Evolutionary conservation across 2,797 vertebrate species (phyloP).

Genomic region (Hipposideros larvatus): DNA sequence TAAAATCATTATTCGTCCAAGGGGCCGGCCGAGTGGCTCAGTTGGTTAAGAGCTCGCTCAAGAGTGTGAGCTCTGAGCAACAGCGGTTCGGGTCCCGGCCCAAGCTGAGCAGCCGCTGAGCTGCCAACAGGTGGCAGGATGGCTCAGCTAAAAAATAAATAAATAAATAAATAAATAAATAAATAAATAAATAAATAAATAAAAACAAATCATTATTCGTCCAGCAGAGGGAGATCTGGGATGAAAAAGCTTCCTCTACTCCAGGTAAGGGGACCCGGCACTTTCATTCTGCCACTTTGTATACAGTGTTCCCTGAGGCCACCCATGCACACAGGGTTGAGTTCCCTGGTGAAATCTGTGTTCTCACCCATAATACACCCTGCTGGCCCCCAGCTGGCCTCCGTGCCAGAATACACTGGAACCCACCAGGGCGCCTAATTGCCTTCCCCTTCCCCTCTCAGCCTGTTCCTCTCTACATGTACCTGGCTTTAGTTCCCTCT

Average conservation of each 20-base stretch:
- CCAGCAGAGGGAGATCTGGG: neutral
- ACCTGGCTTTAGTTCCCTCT: neutral
- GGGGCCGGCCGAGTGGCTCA: no score
- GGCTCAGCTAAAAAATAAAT: no score
- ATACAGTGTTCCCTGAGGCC: neutral
- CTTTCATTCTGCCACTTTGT: rapidly evolving
- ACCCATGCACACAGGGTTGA: neutral
- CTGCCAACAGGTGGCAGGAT: no score
- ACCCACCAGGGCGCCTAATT: neutral
- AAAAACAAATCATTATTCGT: no score
- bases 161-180: no score
- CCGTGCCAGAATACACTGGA: neutral
- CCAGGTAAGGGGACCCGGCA: neutral
- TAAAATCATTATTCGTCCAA: neutral
- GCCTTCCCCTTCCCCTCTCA: neutral
- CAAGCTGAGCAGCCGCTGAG: no score
- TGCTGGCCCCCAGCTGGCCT: no score
- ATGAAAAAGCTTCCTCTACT: neutral
- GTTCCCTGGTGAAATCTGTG: neutral
- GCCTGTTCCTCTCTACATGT: neutral
- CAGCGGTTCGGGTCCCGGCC: no score
- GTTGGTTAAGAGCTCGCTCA: no score
- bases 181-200: no score
- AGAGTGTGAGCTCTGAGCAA: no score
- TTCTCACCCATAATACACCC: neutral